phyloP scores from a whole-genome alignment of 2,888 invertebrate species.

The Plutella xylostella region DNA sequence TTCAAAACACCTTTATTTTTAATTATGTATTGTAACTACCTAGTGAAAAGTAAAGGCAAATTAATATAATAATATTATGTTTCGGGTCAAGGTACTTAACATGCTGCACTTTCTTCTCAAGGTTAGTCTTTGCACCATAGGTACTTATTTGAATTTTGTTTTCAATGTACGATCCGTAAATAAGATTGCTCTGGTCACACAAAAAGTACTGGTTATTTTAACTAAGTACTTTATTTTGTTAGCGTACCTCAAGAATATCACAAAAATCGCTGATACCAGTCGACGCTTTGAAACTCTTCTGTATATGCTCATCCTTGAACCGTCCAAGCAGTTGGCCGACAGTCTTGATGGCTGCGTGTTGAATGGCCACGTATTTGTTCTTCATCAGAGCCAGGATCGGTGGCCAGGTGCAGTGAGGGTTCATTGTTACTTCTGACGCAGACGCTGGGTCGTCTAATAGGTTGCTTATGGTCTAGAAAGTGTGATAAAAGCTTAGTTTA shows the following conservation, averaged over 20 bases:
- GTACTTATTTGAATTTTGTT: too few relatives aligned
- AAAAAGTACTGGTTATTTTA: too few relatives aligned
- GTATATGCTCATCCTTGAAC: conserved; percentile 53
- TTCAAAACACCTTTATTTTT: too few relatives aligned
- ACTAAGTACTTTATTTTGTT: too few relatives aligned
- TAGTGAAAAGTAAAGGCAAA: too few relatives aligned
- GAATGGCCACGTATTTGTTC: conserved; percentile 61
- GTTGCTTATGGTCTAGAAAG: conserved; percentile 49
- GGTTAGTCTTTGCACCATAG: too few relatives aligned
- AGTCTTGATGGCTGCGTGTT: conserved; percentile 54
- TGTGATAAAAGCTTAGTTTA: too few relatives aligned
- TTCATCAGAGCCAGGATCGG: conserved; percentile 54
- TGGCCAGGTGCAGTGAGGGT: conserved; percentile 58
- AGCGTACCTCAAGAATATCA: conserved; percentile 63
- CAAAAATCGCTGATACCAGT: conserved; percentile 58
- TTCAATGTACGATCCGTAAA: too few relatives aligned
- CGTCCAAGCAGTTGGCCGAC: conserved; percentile 56
- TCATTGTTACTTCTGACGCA: conserved; percentile 54
- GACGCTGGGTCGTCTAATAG: conserved; percentile 61
- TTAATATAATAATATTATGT: background rate
- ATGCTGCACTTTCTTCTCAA: too few relatives aligned
- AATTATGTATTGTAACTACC: too few relatives aligned
- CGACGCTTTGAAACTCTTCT: conserved; percentile 58
- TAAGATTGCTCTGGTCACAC: too few relatives aligned
- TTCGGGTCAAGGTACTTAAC: too few relatives aligned